A percentile compares a stretch with the other conserved stretches of the same genome.
Conservation (phyloP, 2,797 vertebrate species). For the Danio choprae region DNA sequence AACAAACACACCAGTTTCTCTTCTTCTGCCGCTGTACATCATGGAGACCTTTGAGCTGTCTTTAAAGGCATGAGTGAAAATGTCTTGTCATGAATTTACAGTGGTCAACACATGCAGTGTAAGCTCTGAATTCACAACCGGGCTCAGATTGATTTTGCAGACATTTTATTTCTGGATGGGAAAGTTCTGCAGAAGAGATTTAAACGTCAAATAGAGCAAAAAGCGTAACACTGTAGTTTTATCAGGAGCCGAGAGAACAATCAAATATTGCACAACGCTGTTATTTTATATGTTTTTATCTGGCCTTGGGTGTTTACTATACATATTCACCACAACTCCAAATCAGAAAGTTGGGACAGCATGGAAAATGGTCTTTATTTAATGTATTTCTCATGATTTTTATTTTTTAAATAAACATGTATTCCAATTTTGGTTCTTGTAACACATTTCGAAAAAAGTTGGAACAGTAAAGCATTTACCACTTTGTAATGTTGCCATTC, state of each 20-base stretch:
- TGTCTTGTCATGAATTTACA: constrained; percentile 1
- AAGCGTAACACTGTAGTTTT: not conserved
- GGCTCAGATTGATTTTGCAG: not conserved
- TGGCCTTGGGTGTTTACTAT: too few relatives aligned
- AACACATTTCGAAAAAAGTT: too few relatives aligned
- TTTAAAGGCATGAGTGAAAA: constrained; percentile 17
- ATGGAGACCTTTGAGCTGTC: not conserved
- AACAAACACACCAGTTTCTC: constrained; percentile 26
- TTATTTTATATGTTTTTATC: too few relatives aligned
- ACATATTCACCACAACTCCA: too few relatives aligned
- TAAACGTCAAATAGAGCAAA: not conserved
- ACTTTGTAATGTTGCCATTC: too few relatives aligned
- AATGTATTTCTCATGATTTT: too few relatives aligned
- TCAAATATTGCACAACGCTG: too few relatives aligned
- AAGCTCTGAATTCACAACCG: not conserved
- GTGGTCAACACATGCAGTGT: not conserved
- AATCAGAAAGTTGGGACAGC: too few relatives aligned
- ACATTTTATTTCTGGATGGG: not conserved
- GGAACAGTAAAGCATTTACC: too few relatives aligned
- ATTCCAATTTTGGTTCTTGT: too few relatives aligned
- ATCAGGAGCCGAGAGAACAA: not conserved
- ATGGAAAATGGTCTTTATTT: too few relatives aligned
- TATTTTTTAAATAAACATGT: too few relatives aligned
- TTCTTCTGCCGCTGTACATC: not conserved
- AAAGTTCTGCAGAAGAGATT: not conserved